Base-by-base conservation (phyloP, 2,888 invertebrate genomes). In the Escarpia spicata region DNA sequence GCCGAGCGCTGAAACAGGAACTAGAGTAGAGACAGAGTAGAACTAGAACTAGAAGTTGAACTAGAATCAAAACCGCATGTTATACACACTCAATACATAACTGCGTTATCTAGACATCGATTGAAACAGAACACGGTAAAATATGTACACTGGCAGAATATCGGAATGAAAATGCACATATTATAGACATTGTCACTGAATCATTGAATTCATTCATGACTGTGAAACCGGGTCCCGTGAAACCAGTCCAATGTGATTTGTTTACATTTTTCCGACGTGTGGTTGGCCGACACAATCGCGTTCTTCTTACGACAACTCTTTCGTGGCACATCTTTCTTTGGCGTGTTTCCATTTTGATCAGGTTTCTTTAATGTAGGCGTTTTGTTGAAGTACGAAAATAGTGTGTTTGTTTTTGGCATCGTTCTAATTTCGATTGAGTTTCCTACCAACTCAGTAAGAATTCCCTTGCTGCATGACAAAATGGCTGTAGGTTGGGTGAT, bases 361-460 rank as follows among this genome's bases (percentile, higher is more conserved):
- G 37, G 60, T 8, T 45, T 60, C 37, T 93, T 92, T 52, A 91
- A 60, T 43, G 92, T 52, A n/a, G 93, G 93, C 90, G 92, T 92
- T 89, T 93, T 93, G 31, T 91, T 90, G 31, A 93, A 93, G 90
- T 93, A 93, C 43, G 90, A 90, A 75, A 93, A 93, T 31, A 93
- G 15, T 6, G 93, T 93, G 37, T 93, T 93, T 19, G 43, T 19
- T 92, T 92, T 93, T 37, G 75, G 19, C 75, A 75, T 75, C 6
- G 15, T 75, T 26, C 75, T 75, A 6, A 75, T 75, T 75, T 75
- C 75, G n/a, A 19, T 75, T 75, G 26, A 75, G 75, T 75, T 75
- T 75, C n/a, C 75, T 26, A 75, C 75, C 75, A 75, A 26, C 26
- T 75, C 75, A 26, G 6, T 26, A 8, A 52, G 15, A 75, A 3